Evolutionary conservation across 1,140 invertebrate genomes (phyloP), one percentile per base, ranked within the genome.

Genomic region (Thalassaphorura encarpata): DNA sequence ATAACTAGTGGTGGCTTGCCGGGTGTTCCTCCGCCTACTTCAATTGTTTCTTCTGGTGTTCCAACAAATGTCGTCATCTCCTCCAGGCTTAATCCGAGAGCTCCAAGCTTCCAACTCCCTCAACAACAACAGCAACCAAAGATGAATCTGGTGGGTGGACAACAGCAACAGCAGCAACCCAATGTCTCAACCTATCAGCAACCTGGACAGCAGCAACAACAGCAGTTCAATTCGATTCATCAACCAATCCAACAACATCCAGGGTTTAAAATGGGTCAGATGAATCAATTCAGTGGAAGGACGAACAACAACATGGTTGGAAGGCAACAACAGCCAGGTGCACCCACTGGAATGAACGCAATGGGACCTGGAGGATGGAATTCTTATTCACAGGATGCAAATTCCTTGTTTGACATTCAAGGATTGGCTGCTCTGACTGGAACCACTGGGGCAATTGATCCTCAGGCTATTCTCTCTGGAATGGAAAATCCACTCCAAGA

Each of bases 41-140:
- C 11, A n/a, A 36, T 43, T 27, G 28, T 45, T 59, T 31, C 50
- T 53, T 56, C 59, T 42, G 52, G 48, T 54, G 57, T 64, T 52
- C 55, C 62, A 61, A 58, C 64, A 45, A 64, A 64, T 63, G 58
- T 62, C n/a, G 69, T 71, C 47, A 71, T 76, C 27, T 71, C 74
- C 56, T 89, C 86, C 31, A 77, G 86, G 47, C 76, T 92, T 47
- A 92, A 92, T 74, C 88, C 88, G 1, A 81, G 88, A 66, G 88
- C 89, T 19, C 87, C 87, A 2, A 87, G 90, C 71, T 92, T 91
- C 68, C 76, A 76, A 56, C 69, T 73, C 41, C 71, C 69, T n/a
- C n/a, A n/a, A n/a, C n/a, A n/a, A n/a, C n/a, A n/a, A n/a, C n/a
- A n/a, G n/a, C n/a, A n/a, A n/a, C n/a, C n/a, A n/a, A n/a, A n/a